phyloP scores from a whole-genome alignment of 2,113 vertebrate species.

The Isurus oxyrinchus region DNA sequence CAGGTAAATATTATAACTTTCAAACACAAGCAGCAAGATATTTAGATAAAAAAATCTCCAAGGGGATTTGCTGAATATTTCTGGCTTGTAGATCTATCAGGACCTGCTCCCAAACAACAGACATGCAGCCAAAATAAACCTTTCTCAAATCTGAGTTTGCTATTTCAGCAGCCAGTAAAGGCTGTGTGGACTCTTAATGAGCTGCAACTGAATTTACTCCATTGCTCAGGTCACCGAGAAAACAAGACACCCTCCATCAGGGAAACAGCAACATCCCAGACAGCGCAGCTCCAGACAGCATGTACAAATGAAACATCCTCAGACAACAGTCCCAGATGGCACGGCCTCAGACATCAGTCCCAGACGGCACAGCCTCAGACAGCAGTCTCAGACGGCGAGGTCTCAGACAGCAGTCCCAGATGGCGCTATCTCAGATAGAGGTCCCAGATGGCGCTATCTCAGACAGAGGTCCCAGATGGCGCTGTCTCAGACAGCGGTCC shows the following conservation, averaged over 20 bases:
- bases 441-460: no score
- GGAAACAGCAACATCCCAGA: not conserved
- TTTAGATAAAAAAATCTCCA: not conserved
- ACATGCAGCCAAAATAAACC: not conserved
- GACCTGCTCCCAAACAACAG: not conserved
- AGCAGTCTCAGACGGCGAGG: no score
- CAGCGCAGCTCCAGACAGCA: not conserved
- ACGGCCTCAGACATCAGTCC: no score
- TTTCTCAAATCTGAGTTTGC: not conserved
- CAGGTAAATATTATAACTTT: not conserved
- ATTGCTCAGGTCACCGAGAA: not conserved
- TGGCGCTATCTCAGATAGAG: no score
- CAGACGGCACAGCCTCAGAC: no score
- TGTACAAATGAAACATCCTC: no score
- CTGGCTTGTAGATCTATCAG: not conserved
- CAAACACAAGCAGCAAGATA: not conserved
- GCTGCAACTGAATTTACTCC: not conserved
- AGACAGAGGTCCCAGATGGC: no score
- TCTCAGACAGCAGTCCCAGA: no score
- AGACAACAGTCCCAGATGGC: no score
- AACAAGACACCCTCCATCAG: not conserved
- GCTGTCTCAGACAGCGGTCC: no score
- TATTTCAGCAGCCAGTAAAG: not conserved
- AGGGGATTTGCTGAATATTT: not conserved
- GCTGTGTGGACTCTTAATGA: not conserved